Conservation (phyloP, 2,888 invertebrate genomes). For the Boloria euphrosyne region DNA sequence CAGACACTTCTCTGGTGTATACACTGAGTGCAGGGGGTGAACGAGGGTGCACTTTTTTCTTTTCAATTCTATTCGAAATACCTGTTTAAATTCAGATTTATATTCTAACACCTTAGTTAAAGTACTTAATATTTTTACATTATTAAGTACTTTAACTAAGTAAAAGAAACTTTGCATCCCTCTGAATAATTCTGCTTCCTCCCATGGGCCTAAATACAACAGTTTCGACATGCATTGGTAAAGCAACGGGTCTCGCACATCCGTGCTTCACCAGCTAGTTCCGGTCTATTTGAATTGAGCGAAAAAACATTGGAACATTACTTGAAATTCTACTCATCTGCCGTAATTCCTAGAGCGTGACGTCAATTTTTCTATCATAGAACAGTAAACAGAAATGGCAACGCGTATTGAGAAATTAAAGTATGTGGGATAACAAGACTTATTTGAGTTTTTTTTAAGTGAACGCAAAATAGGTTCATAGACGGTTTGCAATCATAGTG, state of each 20-base stretch:
- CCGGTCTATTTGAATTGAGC: conserved; percentile 49
- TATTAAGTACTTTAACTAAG: too few species aligned
- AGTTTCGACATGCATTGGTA: neutral
- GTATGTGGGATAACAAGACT: neutral
- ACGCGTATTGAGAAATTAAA: too few species aligned
- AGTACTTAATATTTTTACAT: too few species aligned
- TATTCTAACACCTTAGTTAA: too few species aligned
- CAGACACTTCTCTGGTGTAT: too few species aligned
- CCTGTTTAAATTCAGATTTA: too few species aligned
- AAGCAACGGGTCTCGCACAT: conserved; percentile 27
- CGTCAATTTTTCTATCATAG: conserved; percentile 24
- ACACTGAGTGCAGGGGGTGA: too few species aligned
- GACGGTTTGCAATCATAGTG: neutral
- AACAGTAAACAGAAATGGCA: conserved; percentile 7
- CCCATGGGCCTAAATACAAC: too few species aligned
- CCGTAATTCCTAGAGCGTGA: conserved; percentile 27
- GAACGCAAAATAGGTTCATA: neutral
- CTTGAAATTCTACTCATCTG: conserved; percentile 46
- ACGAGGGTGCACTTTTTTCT: too few species aligned
- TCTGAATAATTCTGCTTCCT: too few species aligned
- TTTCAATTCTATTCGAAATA: too few species aligned
- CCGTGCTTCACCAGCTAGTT: conserved; percentile 45
- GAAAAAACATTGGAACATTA: conserved; percentile 40
- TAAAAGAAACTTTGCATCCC: too few species aligned
- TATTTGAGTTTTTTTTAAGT: conserved; percentile 5